phyloP scores from a whole-genome alignment of 2,113 vertebrate genomes.

The Symphodus melops region DNA sequence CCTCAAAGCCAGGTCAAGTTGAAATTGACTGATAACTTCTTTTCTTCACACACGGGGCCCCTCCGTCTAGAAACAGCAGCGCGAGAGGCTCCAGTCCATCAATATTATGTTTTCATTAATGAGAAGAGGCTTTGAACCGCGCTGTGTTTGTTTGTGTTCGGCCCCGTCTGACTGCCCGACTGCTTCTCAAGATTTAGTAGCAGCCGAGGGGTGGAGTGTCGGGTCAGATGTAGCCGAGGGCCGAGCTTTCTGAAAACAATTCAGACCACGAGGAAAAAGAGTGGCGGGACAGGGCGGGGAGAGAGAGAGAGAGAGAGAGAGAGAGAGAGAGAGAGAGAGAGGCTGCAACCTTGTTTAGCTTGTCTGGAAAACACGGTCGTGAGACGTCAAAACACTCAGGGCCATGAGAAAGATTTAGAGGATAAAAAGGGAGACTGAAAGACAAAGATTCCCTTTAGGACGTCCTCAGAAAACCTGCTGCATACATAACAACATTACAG shows the following conservation, averaged over 20 bases:
- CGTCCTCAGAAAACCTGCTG: slow-evolving; percentile 45
- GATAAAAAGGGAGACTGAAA: slow-evolving; percentile 3
- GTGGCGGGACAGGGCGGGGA: background rate
- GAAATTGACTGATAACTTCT: slow-evolving; percentile 19
- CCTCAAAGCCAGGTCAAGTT: slow-evolving; percentile 1
- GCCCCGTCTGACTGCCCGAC: slow-evolving; percentile 15
- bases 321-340: too few species aligned
- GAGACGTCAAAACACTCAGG: slow-evolving; percentile 25
- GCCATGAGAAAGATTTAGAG: slow-evolving; percentile 26
- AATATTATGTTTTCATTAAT: slow-evolving; percentile 77
- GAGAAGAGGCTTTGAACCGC: slow-evolving; percentile 50
- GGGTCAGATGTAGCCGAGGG: slow-evolving; percentile 22
- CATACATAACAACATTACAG: background rate
- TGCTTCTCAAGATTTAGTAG: slow-evolving; percentile 11
- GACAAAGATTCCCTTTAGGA: background rate
- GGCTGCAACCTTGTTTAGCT: slow-evolving; percentile 19
- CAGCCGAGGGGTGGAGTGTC: background rate
- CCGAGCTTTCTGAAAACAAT: slow-evolving; percentile 33
- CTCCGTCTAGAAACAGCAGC: slow-evolving; percentile 10
- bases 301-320: too few species aligned
- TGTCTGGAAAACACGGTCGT: slow-evolving; percentile 7
- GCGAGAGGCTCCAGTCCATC: slow-evolving; percentile 58
- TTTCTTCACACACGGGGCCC: slow-evolving; percentile 21
- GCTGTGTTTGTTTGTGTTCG: slow-evolving; percentile 59
- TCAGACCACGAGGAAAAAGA: slow-evolving; percentile 2